Evolutionary conservation across 2,888 invertebrate species (phyloP).

Genomic region (Tubulanus polymorphus): DNA sequence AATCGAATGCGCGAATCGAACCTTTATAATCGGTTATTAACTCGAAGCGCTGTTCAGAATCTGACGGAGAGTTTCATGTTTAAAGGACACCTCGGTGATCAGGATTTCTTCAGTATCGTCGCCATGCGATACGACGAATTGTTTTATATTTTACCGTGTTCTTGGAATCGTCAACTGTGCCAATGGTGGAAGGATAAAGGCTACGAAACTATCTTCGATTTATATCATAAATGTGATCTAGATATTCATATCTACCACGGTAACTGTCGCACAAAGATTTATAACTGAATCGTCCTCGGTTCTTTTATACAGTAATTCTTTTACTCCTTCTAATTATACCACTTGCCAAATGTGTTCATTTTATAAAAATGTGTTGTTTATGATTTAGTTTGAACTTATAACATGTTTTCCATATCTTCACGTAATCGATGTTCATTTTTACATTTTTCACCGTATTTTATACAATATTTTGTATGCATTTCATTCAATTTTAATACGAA

Average conservation of each 20-base stretch:
- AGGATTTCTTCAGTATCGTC: slow-evolving; percentile 73
- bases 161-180: slow-evolving; percentile 78
- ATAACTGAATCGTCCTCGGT: too few species aligned
- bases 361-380: too few species aligned
- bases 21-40: slow-evolving; percentile 60
- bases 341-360: too few species aligned
- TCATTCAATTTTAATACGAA: too few species aligned
- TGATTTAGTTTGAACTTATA: too few species aligned
- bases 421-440: too few species aligned
- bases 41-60: slow-evolving; percentile 28
- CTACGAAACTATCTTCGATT: slow-evolving; percentile 67
- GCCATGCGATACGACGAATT: slow-evolving; percentile 68
- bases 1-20: slow-evolving; percentile 64
- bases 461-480: too few species aligned
- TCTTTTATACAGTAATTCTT: too few species aligned
- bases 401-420: too few species aligned
- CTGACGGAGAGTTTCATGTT: slow-evolving; percentile 52
- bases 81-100: slow-evolving; percentile 69
- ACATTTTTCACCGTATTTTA: too few species aligned
- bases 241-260: slow-evolving; percentile 48
- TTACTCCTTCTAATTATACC: too few species aligned
- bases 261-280: slow-evolving; percentile 52
- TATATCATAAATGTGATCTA: slow-evolving; percentile 64
- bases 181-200: slow-evolving; percentile 77
- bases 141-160: slow-evolving; percentile 70